Percentiles rank a stretch among this genome's conserved stretches.
Conservation (phyloP, 1,140 invertebrate species). For the Vanessa atalanta region DNA sequence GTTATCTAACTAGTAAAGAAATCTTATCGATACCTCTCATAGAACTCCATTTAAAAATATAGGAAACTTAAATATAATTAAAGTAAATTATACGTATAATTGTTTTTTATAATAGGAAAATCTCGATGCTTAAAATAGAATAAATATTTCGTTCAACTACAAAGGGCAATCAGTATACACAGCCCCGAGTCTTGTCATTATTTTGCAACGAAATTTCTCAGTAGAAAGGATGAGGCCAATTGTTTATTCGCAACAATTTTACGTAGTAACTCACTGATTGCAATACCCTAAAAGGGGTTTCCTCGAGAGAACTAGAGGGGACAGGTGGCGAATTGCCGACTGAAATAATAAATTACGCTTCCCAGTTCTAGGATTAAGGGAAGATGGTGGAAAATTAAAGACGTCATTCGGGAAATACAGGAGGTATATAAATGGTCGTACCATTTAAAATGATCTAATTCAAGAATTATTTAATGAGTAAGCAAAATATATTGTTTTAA, state of each 20-base stretch:
- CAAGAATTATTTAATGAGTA: background rate
- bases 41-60: no score
- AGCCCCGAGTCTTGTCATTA: background rate
- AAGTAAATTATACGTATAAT: no score
- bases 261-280: constrained; percentile 22
- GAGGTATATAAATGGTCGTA: background rate
- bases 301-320: constrained; percentile 22
- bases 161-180: background rate
- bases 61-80: no score
- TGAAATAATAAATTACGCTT: constrained; percentile 37
- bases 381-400: constrained; percentile 37
- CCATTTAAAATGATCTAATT: background rate
- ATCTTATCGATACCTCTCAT: no score
- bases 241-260: constrained; percentile 6
- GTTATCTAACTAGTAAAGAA: no score
- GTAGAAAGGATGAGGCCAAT: constrained; percentile 2
- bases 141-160: background rate
- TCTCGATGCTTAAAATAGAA: background rate
- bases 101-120: no score
- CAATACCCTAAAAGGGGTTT: constrained; percentile 36
- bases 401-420: constrained; percentile 12
- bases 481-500: no score
- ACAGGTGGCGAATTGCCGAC: constrained; percentile 39
- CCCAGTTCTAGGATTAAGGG: constrained; percentile 31
- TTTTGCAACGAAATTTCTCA: background rate